Evolutionary conservation across 2,797 vertebrate species (phyloP), one percentile per base, ranked within the genome.

Genomic region (Vireo griseus): DNA sequence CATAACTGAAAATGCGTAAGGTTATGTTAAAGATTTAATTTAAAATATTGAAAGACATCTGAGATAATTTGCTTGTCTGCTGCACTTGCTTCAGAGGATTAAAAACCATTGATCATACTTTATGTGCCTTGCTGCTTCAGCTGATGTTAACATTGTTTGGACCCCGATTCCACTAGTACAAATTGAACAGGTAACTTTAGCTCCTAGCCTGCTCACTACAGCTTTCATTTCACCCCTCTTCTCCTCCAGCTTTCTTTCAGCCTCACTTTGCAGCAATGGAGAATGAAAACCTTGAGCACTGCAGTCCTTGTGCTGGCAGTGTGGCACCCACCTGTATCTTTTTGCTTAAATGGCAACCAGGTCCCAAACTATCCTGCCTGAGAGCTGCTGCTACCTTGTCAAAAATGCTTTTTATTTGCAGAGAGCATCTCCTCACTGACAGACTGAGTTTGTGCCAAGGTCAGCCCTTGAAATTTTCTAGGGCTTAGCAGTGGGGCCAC

Each of bases 71-170:
- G 65, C 78, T 93, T 95, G 50, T 86, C 71, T 80, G 83, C 28
- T 90, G 22, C 17, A 51, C 65, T 57, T 86, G 84, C 84, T 77
- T 87, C 61, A 93, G 82, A 77, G 57, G 39, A 89, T 76, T 91
- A 74, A 90, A 89, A 73, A 2, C 21, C n/a, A 47, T 71, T 76
- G 57, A 47, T 92, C 45, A 18, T 47, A 67, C 59, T 71, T 88
- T 74, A 80, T 40, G 59, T 90, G 75, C 76, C 62, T 88, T 95
- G 76, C 67, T 91, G 44, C 86, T 92, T 97, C 88, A 85, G 80
- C 90, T 93, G 71, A 55, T 85, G 42, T 54, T 93, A 86, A 72
- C 16, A 4, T 81, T 90, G 81, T 83, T 68, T 88, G 88, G 42
- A 67, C 75, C 29, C 66, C 47, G n/a, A 59, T 86, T 80, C 69